A percentile compares a stretch with the other conserved stretches of the same genome.
Conservation (phyloP, 37 sponge, comb jelly and placozoan species). For the Spongilla lacustris region DNA sequence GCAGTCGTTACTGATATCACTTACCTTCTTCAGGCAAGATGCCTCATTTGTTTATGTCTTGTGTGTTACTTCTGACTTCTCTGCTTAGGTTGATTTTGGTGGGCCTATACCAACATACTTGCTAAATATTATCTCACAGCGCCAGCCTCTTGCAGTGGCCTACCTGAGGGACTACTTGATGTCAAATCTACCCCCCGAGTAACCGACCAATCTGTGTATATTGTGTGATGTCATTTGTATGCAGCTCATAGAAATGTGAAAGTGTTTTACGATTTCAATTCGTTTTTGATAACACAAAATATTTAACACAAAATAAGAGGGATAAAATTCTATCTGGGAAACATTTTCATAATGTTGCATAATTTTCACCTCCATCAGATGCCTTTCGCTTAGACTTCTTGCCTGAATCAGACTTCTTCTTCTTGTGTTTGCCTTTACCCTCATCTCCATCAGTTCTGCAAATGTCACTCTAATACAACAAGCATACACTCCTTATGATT, state of each 20-base stretch:
- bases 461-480: background rate
- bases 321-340: background rate
- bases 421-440: background rate
- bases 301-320: background rate
- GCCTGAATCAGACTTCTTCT: background rate
- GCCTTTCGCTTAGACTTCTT: background rate
- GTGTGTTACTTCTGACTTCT: background rate
- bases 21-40: constrained; percentile 71
- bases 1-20: constrained; percentile 43
- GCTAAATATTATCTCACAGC: constrained; percentile 65
- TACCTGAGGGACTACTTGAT: constrained; percentile 80
- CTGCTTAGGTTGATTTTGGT: constrained; percentile 72
- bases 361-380: background rate
- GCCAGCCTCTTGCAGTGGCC: constrained; percentile 85
- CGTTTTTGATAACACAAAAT: background rate
- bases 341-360: background rate
- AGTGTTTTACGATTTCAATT: too few species aligned
- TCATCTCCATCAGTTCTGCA: background rate
- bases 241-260: background rate
- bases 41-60: background rate
- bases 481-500: background rate
- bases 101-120: constrained; percentile 47
- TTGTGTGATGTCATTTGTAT: background rate
- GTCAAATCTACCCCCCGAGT: background rate
- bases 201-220: background rate